A percentile compares a stretch with the other conserved stretches of the same genome.
phyloP scores from a whole-genome alignment of 30 jellyfish, hydroid and myxozoan genomes.

The Aurelia coerulea region DNA sequence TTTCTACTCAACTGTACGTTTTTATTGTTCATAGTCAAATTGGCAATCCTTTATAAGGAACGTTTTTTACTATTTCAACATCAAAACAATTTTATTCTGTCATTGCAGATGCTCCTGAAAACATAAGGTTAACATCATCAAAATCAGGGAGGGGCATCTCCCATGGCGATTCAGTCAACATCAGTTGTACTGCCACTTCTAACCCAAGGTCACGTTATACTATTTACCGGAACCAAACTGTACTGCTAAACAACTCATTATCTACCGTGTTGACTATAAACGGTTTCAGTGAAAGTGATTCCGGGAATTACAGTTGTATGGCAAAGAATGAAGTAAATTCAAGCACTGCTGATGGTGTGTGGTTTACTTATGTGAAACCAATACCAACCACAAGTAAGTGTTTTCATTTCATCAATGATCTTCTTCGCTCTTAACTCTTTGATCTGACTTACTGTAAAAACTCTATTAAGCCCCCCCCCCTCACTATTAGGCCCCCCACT shows the following conservation, averaged over 20 bases:
- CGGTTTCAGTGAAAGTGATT: constrained; percentile 22
- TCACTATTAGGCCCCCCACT: too few relatives aligned
- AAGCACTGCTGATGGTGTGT: constrained; percentile 34
- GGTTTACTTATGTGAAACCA: constrained; percentile 36
- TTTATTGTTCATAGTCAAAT: too few relatives aligned
- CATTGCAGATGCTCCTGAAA: constrained; percentile 57
- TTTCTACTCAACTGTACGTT: too few relatives aligned
- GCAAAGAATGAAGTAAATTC: constrained; percentile 33
- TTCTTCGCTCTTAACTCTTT: too few relatives aligned
- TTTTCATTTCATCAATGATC: background rate
- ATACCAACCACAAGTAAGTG: background rate
- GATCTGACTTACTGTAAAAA: too few relatives aligned
- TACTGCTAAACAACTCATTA: background rate
- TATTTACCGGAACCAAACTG: constrained; percentile 30
- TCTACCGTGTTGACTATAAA: constrained; percentile 40
- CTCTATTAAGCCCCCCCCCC: too few relatives aligned
- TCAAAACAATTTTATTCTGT: too few relatives aligned
- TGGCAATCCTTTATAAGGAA: too few relatives aligned
- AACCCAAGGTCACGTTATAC: constrained; percentile 51
- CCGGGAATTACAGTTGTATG: constrained; percentile 67
- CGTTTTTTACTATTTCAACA: too few relatives aligned
- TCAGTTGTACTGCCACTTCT: constrained; percentile 48
- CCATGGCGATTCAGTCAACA: constrained; percentile 18
- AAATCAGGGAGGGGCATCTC: constrained; percentile 46
- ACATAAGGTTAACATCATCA: constrained; percentile 27